Base-by-base conservation (phyloP, 2,113 vertebrate genomes). In the Zosterops lateralis region DNA sequence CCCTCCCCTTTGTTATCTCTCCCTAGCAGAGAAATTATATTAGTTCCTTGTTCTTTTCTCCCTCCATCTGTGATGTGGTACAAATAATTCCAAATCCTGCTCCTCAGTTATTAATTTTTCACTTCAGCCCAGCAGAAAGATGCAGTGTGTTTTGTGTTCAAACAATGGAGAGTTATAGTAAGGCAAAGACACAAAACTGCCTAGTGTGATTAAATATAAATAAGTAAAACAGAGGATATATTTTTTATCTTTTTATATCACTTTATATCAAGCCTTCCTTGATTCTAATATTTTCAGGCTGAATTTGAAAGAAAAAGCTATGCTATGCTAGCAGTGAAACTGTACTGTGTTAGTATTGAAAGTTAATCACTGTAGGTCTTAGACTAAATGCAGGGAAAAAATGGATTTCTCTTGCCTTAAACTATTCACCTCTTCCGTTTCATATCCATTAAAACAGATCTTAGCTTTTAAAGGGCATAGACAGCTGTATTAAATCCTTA, bases 401-500 rank as follows among this genome's bases (percentile, higher is more conserved):
- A 75, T 40, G 70, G 38, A 64, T 94, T 60, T 89, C 22, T 84
- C 42, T 68, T 90, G 58, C 81, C 80, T 88, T 91, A 82, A 88
- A 82, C 75, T 91, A 44, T 66, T 91, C 38, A 61, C 29, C 48
- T 58, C 40, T 96, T 94, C 70, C 0, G 0, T 38, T 88, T 50
- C 26, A 31, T 71, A 56, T 77, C 84, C 85, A 87, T 95, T 96
- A 95, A 68, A 25, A 84, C 15, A 84, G 85, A 87, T 76, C 67
- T 80, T 62, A 50, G 90, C 92, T 90, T 89, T 91, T 87, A 32
- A 81, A 87, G 73, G 42, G 53, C 48, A 68, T 13, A 86, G 77
- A 11, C 32, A 90, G 48, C 0, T 0, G 7, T 84, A 93, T 88
- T 91, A 87, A 94, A 90, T 91, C 93, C 45, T 26, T 74, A 53